Evolutionary conservation across 2,888 invertebrate genomes (phyloP), one percentile per base, ranked within the genome.

Genomic region (Pyrgus malvae): DNA sequence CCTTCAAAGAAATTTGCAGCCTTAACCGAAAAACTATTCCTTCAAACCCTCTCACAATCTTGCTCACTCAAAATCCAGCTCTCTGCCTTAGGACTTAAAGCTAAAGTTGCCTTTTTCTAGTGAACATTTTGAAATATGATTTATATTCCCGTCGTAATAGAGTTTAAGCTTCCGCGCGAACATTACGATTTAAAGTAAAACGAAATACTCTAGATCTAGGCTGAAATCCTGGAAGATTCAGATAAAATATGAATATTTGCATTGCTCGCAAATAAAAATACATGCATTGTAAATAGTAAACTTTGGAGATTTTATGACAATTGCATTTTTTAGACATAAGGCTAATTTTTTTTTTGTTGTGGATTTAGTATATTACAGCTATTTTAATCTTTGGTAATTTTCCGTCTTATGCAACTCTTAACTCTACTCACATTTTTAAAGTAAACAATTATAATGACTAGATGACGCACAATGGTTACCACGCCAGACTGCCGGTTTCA

Each of bases 111-210:
- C 9, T 48, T 48, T 17, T 3, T 3, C 1, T 7, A 9, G 6
- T 25, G 8, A 31, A 42, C 16, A 41, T 33, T 54, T 35, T 48
- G 46, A 55, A 55, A 35, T 48, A 48, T 54, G 45, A 46, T 41
- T 54, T 54, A 41, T 54, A 46, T 54, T 46, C 46, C 48, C 23
- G 19, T 48, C 40, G 48, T 48, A 41, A 55, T 48, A 55, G 48
- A 55, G 46, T 41, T 55, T 48, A 48, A 40, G 38, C 45, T 46
- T 46, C 53, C 45, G 46, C 44, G 45, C 40, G 38, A 53, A 46
- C 45, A 53, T 46, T 46, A 53, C 44, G 46, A 40, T 53, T 53
- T 53, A 38, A 48, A 46, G 45, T 29, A 53, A 42, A 38, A 53
- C 25, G 53, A 37, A 53, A 53, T 53, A 53, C 45, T 45, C 44